These are phyloP conservation scores for Drosophila varians DNA, from an alignment of 1,140 invertebrate species.

Conservation along the genomic window DNA sequence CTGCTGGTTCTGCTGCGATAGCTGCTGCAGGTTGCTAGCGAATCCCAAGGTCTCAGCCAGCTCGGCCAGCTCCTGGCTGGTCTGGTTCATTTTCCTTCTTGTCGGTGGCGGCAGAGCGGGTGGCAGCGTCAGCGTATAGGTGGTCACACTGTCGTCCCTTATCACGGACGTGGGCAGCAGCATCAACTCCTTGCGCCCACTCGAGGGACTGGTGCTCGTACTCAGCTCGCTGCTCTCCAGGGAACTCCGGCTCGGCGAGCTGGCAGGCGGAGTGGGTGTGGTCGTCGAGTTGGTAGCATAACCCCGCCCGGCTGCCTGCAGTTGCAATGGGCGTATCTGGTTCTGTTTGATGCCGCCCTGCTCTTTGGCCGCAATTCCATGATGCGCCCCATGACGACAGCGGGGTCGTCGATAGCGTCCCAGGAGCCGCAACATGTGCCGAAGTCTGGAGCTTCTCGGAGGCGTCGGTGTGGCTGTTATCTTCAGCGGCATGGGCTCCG, in stretches of 20 bases:
- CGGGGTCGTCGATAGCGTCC: slow-evolving; percentile 69
- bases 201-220: slow-evolving; percentile 72
- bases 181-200: slow-evolving; percentile 58
- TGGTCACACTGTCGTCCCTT: slow-evolving; percentile 71
- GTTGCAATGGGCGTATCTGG: slow-evolving; percentile 77
- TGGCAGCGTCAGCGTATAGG: slow-evolving; percentile 75
- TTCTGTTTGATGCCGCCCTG: slow-evolving; percentile 71
- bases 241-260: slow-evolving; percentile 58
- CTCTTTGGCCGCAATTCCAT: slow-evolving; percentile 37
- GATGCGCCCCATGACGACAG: slow-evolving; percentile 48
- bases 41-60: slow-evolving; percentile 84
- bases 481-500: slow-evolving; percentile 41
- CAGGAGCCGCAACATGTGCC: slow-evolving; percentile 77
- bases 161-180: slow-evolving; percentile 81
- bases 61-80: slow-evolving; percentile 84
- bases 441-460: slow-evolving; percentile 60
- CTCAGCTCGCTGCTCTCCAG: slow-evolving; percentile 71
- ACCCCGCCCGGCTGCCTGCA: slow-evolving; percentile 50
- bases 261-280: slow-evolving; percentile 39
- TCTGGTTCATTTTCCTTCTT: slow-evolving; percentile 83
- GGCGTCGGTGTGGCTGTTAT: slow-evolving; percentile 30
- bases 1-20: slow-evolving; percentile 18
- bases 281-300: slow-evolving; percentile 38
- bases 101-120: slow-evolving; percentile 84
- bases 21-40: slow-evolving; percentile 46